phyloP scores from a whole-genome alignment of 2,797 vertebrate species.

The Anguilla megastoma region DNA sequence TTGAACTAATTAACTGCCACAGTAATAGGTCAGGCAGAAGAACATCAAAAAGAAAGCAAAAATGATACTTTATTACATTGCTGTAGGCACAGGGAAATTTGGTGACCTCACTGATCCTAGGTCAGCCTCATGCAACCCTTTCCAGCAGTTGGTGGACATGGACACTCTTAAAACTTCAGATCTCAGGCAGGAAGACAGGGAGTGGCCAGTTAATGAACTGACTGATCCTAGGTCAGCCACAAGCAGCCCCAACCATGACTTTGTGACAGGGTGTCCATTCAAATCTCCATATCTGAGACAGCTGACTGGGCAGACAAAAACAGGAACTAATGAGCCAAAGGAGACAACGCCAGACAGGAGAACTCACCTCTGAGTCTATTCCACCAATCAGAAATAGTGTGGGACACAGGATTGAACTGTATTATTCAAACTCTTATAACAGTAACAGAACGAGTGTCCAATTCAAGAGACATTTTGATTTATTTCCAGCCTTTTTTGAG shows the following conservation, averaged over 20 bases:
- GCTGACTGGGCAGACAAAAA: not conserved
- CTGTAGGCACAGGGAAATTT: not conserved
- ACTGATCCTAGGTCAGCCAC: constrained; percentile 1
- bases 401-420: not conserved
- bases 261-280: not conserved
- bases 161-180: not conserved
- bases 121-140: not conserved
- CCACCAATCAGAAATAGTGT: not conserved
- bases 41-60: too few relatives aligned
- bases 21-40: too few relatives aligned
- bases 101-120: not conserved
- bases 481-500: not conserved
- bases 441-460: not conserved
- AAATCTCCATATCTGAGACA: not conserved
- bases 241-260: not conserved
- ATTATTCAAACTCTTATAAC: not conserved
- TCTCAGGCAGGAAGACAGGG: not conserved
- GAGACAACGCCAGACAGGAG: not conserved
- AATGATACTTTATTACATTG: too few relatives aligned
- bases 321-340: not conserved
- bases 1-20: too few relatives aligned
- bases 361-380: not conserved
- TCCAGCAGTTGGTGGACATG: not conserved
- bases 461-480: not conserved
- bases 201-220: not conserved